Evolutionary conservation across 2,797 vertebrate species (phyloP), one percentile per base, ranked within the genome.

Genomic region (Furcifer pardalis): DNA sequence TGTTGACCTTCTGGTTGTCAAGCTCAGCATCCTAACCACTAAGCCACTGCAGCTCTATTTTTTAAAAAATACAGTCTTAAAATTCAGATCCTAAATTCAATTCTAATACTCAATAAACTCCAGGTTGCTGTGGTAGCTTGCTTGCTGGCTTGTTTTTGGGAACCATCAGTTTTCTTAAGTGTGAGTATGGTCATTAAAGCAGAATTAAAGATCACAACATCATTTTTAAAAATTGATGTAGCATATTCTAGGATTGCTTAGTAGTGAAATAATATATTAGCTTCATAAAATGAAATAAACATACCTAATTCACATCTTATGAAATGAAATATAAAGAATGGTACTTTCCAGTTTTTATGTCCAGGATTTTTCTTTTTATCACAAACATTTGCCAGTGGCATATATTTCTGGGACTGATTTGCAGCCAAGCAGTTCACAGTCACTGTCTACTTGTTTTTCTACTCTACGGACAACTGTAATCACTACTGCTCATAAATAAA

Each of bases 331-430:
- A 21, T 7, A 17, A 32, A 83, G 49, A 21, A 9, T 59, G 68
- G 79, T 68, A 74, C 19, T 78, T 52, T 49, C 30, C 63, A 35
- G 44, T 86, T 32, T 66, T 75, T 82, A 32, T 7, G 42, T 12
- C 12, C 3, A 75, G 35, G 1, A 71, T 25, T 52, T 85, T 82
- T 77, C 19, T 77, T 73, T 46, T 25, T 30, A 15, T 71, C 44
- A 6, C 42, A 83, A 84, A 66, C 86, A 82, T 73, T 84, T 74
- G 37, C 76, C 74, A 68, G 9, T 40, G 71, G 71, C 62, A 56
- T 85, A 52, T 56, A 60, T 42, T 84, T 42, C 19, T 25, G 5
- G 12, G 0, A 17, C 32, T n/a, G 35, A 8, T 8, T 44, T 46
- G 42, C 52, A 46, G n/a, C 85, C 32, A 10, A 10, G 82, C 42